phyloP scores from a whole-genome alignment of 2,797 vertebrate genomes.

The Anguilla marmorata region DNA sequence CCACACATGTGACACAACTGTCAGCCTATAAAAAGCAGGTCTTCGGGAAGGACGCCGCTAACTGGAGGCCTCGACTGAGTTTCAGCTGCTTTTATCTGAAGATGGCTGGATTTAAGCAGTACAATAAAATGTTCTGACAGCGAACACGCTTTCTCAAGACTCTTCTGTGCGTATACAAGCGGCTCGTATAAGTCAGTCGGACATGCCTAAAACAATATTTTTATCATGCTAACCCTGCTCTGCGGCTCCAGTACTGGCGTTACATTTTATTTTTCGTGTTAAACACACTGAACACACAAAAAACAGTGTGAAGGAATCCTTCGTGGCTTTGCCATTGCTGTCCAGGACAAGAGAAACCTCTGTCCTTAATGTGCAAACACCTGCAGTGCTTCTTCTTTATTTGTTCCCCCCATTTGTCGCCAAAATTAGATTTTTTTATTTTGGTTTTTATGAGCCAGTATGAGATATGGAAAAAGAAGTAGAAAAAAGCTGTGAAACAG shows the following conservation, averaged over 20 bases:
- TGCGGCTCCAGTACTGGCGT: background rate
- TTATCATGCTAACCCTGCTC: background rate
- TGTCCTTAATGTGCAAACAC: background rate
- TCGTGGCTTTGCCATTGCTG: background rate
- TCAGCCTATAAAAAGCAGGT: background rate
- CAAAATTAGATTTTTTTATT: constrained; percentile 21
- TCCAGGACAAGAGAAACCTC: background rate
- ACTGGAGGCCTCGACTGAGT: background rate
- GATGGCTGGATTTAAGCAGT: background rate
- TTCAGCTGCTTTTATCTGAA: background rate
- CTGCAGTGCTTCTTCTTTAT: background rate
- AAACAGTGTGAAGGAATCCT: background rate
- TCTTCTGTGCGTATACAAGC: background rate
- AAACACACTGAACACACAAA: background rate
- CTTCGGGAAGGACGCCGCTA: background rate
- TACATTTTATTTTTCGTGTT: background rate
- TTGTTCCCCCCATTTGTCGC: background rate
- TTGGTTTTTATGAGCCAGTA: constrained; percentile 45
- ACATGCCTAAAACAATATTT: background rate
- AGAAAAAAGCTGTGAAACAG: constrained; percentile 41
- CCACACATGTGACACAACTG: background rate
- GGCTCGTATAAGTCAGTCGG: background rate
- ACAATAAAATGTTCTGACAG: background rate
- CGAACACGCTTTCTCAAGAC: background rate
- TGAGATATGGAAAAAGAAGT: background rate